These are phyloP conservation scores for Callopanchax toddi DNA, from an alignment of 2,113 vertebrate genomes.

Conservation along the genomic window DNA sequence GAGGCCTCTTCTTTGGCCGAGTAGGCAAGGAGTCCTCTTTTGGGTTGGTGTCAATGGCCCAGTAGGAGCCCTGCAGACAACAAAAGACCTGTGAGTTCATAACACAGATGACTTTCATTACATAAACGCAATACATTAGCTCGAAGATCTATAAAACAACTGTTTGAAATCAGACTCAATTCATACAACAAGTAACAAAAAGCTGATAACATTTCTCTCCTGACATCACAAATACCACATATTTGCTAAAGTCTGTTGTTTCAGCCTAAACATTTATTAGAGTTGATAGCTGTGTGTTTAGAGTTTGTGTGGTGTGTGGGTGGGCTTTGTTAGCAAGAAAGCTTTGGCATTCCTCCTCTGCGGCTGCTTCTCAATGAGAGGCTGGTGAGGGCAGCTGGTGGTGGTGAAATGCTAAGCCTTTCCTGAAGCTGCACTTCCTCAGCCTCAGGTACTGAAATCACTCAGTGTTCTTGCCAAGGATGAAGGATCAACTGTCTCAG, in stretches of 20 bases:
- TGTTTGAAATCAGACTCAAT: too few species aligned
- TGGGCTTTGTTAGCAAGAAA: slow-evolving; percentile 59
- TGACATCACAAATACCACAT: not conserved
- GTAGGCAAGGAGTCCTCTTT: slow-evolving; percentile 90
- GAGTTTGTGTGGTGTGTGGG: slow-evolving; percentile 47
- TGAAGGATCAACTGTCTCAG: slow-evolving; percentile 63
- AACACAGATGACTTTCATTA: slow-evolving; percentile 23
- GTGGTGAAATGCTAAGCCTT: slow-evolving; percentile 68
- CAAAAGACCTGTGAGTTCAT: slow-evolving; percentile 39
- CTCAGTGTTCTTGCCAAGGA: slow-evolving; percentile 61
- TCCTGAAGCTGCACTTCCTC: slow-evolving; percentile 70
- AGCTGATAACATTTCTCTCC: not conserved
- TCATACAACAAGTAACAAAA: too few species aligned
- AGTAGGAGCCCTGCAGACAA: slow-evolving; percentile 88
- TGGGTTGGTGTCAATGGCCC: slow-evolving; percentile 93
- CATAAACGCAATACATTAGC: not conserved
- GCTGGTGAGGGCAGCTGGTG: slow-evolving; percentile 54
- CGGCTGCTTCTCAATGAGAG: slow-evolving; percentile 53
- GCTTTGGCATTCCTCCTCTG: slow-evolving; percentile 50
- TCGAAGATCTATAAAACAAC: not conserved
- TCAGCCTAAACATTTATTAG: slow-evolving; percentile 27
- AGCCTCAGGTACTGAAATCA: slow-evolving; percentile 62
- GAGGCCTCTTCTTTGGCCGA: slow-evolving; percentile 92
- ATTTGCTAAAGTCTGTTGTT: slow-evolving; percentile 22
- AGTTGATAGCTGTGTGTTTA: slow-evolving; percentile 40